These are phyloP conservation scores for Sander vitreus DNA, from an alignment of 2,113 vertebrate species.

Conservation along the genomic window DNA sequence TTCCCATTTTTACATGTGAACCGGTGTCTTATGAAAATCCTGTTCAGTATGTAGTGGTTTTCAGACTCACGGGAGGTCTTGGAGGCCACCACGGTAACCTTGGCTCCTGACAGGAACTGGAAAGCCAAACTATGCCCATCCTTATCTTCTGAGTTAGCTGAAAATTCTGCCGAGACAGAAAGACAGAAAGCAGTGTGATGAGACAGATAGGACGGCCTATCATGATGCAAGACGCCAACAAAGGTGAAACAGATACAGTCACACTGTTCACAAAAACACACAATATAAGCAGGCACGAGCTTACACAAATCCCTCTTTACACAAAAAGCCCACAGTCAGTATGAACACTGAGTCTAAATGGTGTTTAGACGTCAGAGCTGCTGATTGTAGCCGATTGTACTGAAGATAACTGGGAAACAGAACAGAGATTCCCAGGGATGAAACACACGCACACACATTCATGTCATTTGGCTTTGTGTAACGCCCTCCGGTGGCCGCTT, in stretches of 20 bases:
- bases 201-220: constrained; percentile 64
- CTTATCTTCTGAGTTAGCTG: constrained; percentile 87
- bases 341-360: not conserved
- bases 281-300: not conserved
- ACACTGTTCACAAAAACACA: constrained; percentile 48
- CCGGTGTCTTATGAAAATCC: too few species aligned
- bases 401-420: constrained; percentile 62
- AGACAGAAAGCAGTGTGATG: constrained; percentile 44
- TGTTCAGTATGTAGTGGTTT: not conserved
- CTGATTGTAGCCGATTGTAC: constrained; percentile 51
- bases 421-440: constrained; percentile 28
- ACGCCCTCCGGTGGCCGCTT: not conserved
- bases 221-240: constrained; percentile 56
- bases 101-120: constrained; percentile 90
- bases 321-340: not conserved
- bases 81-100: constrained; percentile 91
- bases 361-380: constrained; percentile 60
- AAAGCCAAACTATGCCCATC: constrained; percentile 91
- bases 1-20: too few species aligned
- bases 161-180: constrained; percentile 86
- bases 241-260: constrained; percentile 59
- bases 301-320: constrained; percentile 32
- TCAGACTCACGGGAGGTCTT: constrained; percentile 95
- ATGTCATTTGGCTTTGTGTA: not conserved
- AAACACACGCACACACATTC: not conserved